Evolutionary conservation across 2,888 invertebrate genomes (phyloP).

Genomic region (Tetanocera ferruginea): DNA sequence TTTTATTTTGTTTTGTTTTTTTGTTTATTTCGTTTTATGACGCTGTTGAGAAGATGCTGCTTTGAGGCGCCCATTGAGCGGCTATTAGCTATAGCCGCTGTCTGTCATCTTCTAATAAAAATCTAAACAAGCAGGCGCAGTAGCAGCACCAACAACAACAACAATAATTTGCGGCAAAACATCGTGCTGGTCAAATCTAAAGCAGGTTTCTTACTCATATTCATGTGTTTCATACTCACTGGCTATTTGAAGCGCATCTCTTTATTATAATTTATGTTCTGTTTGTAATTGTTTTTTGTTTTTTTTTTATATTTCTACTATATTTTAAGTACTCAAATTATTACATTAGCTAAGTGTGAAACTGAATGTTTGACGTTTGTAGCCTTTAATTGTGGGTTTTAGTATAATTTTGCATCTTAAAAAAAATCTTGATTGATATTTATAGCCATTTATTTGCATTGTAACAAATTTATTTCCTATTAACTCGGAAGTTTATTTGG

Average conservation of each 20-base stretch:
- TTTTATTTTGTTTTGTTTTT: background rate
- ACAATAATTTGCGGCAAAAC: background rate
- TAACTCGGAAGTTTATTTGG: constrained; percentile 33
- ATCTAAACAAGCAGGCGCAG: background rate
- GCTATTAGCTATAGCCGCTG: constrained; percentile 6
- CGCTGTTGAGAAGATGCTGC: constrained; percentile 18
- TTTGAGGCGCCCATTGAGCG: background rate
- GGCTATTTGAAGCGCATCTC: constrained; percentile 2
- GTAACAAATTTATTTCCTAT: constrained; percentile 31
- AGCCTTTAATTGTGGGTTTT: background rate
- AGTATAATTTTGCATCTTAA: background rate
- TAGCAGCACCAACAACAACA: background rate
- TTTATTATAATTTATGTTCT: background rate
- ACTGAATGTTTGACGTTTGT: constrained; percentile 19
- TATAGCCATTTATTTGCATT: background rate
- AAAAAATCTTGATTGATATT: background rate
- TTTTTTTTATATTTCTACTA: background rate
- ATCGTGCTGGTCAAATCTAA: constrained; percentile 3
- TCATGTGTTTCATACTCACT: background rate
- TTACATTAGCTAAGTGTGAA: constrained; percentile 6
- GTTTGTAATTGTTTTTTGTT: background rate
- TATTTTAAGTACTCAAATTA: background rate
- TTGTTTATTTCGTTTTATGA: background rate
- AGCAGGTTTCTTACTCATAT: constrained; percentile 64
- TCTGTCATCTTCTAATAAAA: background rate